These are phyloP conservation scores for Nibea coibor DNA, from an alignment of 2,113 vertebrate species.

Conservation along the genomic window DNA sequence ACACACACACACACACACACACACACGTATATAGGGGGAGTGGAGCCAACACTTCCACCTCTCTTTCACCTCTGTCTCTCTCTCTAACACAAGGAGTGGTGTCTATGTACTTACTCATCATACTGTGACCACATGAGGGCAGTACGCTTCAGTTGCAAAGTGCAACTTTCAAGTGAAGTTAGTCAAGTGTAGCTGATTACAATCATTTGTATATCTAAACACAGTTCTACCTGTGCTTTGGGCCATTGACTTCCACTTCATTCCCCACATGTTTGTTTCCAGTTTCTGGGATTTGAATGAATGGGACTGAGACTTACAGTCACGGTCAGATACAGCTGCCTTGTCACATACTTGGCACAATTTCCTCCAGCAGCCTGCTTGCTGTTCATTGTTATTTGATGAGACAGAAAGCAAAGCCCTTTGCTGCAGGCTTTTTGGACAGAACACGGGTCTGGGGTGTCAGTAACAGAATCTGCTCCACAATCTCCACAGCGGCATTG, in stretches of 20 bases:
- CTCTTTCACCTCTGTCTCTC: not conserved
- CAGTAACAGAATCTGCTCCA: constrained; percentile 49
- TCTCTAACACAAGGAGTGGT: not conserved
- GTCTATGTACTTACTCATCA: constrained; percentile 23
- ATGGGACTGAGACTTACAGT: not conserved
- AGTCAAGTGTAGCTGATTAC: not conserved
- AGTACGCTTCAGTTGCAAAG: constrained; percentile 57
- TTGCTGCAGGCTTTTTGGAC: constrained; percentile 50
- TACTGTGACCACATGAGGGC: constrained; percentile 71
- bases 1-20: not conserved
- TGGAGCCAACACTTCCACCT: constrained; percentile 9
- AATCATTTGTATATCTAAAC: not conserved
- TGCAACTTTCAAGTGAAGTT: constrained; percentile 32
- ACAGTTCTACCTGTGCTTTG: not conserved
- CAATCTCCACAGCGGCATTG: constrained; percentile 10
- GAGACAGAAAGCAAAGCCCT: constrained; percentile 40
- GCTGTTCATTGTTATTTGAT: constrained; percentile 45
- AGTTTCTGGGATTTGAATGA: not conserved
- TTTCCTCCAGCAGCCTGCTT: constrained; percentile 1
- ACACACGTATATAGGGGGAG: constrained; percentile 7
- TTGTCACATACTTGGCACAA: constrained; percentile 5
- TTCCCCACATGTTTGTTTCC: not conserved
- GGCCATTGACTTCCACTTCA: not conserved
- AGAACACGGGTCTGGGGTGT: constrained; percentile 28
- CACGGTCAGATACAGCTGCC: not conserved